phyloP scores from a whole-genome alignment of 1,140 invertebrate species.

The Maniola jurtina region DNA sequence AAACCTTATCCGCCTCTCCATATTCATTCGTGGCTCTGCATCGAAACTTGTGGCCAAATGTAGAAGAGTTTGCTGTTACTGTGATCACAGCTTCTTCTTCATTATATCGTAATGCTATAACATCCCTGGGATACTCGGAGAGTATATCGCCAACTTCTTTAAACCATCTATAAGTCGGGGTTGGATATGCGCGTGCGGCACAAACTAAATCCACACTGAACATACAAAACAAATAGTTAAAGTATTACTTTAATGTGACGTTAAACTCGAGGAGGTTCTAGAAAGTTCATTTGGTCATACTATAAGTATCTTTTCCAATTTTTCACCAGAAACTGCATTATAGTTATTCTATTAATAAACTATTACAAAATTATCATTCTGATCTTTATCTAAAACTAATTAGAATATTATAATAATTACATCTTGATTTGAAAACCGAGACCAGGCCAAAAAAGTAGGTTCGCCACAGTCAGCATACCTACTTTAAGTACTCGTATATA shows the following conservation, averaged over 20 bases:
- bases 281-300: too few relatives aligned
- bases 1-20: slow-evolving; percentile 42
- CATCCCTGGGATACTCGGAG: slow-evolving; percentile 43
- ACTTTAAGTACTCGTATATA: too few relatives aligned
- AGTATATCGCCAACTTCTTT: slow-evolving; percentile 40
- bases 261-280: too few relatives aligned
- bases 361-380: too few relatives aligned
- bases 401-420: too few relatives aligned
- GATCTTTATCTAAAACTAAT: too few relatives aligned
- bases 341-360: too few relatives aligned
- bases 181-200: slow-evolving; percentile 45
- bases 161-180: slow-evolving; percentile 56
- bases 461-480: too few relatives aligned
- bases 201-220: slow-evolving; percentile 57
- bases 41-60: slow-evolving; percentile 42
- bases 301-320: too few relatives aligned
- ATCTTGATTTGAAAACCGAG: too few relatives aligned
- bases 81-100: slow-evolving; percentile 37
- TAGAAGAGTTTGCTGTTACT: slow-evolving; percentile 35
- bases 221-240: slow-evolving; percentile 9
- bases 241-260: neutral
- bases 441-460: too few relatives aligned
- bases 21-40: slow-evolving; percentile 51
- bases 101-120: slow-evolving; percentile 42
- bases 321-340: too few relatives aligned